Evolutionary conservation across 2,888 invertebrate species (phyloP), one percentile per base, ranked within the genome.

Genomic region (Temnothorax unifasciatus): DNA sequence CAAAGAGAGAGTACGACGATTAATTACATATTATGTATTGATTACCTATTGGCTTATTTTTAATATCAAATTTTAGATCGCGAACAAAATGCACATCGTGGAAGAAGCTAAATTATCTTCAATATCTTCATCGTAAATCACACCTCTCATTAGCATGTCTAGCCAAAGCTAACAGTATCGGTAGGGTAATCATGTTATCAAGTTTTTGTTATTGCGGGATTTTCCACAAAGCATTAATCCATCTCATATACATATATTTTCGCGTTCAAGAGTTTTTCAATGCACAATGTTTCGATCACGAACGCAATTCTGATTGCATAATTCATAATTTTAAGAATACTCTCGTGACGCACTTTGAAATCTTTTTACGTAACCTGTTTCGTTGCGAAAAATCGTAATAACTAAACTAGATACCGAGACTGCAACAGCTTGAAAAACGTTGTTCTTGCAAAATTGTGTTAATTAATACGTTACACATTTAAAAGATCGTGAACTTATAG

Each of bases 261-360:
- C 34, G 52, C 15, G 15, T 21, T 47, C 18, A 54, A 59, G 18
- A 47, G 77, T 59, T 64, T 44, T 64, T 18, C 38, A 29, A 59
- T 18, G 29, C n/a, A 21, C n/a, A 13, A n/a, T n/a, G 13, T 73
- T 25, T 74, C 9, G 25, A 44, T 29, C 50, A 61, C 29, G 0
- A 59, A 52, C 83, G 63, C 61, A 82, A 52, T 76, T 85, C 69
- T 21, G 21, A 29, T 87, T 83, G 83, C 81, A 75, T 64, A 84
- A 88, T 68, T 34, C 61, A 74, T 81, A 81, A 87, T 86, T 88
- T 88, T 83, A 83, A 87, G 83, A 88, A 84, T 61, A 68, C 41
- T 85, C 66, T 64, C 47, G 59, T 64, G 77, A 84, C 83, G 77
- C 82, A 34, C 68, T 59, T 82, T 21, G 13, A 63, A 75, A 29